Evolutionary conservation across 1,140 invertebrate species (phyloP), one percentile per base, ranked within the genome.

Genomic region (Anastrepha obliqua): DNA sequence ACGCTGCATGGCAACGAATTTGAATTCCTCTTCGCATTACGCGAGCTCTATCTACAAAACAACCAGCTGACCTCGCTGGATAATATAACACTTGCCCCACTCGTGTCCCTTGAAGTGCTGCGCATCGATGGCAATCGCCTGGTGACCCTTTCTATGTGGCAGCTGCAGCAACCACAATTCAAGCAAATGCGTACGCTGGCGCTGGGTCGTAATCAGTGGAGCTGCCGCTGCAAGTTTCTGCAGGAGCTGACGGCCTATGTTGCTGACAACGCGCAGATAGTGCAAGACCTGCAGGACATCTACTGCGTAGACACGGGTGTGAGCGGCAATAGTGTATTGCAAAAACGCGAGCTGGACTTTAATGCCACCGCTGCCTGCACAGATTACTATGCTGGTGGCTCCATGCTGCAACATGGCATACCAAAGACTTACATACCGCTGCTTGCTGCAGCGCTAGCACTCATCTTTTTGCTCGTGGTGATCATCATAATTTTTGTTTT

Each of bases 1-100:
- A 95, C 96, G 88, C 94, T 99, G 9, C 96, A 97, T 89, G 98
- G 98, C 13, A 98, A 96, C 93, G 98, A 99, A 93, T 98, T 99
- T 91, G 97, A 98, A 90, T 96, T 97, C 91, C 93, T 99, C 20
- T 95, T 95, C 6, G 95, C 96, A 88, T 93, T 98, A 87, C 95
- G 96, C 89, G 97, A 98, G 93, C 94, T 99, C 0, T 97, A 98
- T 92, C 94, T 99, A 89, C 97, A 98, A 90, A 97, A 98, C 91
- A 99, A 99, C 94, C 92, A 95, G 62, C 96, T 99, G 85, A 94
- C 94, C 13, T 95, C 95, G 90, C 97, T 99, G 89, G 95, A 95
- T 60, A 98, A 98, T 92, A 94, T 95, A 90, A 98, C 97, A 4
- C 96, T 98, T 88, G 91, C 96, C 20, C 96, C 96, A 8, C 93